Conservation (phyloP, 2,797 vertebrate genomes). For the Meda fulgida region DNA sequence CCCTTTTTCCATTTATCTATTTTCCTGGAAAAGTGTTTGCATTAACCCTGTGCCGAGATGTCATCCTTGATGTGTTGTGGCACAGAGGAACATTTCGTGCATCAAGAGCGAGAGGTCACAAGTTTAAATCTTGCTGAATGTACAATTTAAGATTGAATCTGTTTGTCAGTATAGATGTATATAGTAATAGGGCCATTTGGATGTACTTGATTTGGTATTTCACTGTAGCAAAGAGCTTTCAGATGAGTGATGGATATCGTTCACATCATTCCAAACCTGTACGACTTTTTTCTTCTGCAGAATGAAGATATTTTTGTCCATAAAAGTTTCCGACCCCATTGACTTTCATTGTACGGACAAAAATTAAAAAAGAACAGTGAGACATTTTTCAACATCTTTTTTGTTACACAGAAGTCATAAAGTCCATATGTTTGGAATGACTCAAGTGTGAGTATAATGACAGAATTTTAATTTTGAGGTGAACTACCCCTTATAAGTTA, state of each 20-base stretch:
- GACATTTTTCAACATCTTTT: background rate
- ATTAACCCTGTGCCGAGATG: background rate
- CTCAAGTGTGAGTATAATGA: too few species aligned
- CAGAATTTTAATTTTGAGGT: background rate
- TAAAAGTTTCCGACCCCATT: background rate
- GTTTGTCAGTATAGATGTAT: background rate
- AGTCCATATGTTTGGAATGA: background rate
- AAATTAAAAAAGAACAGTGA: background rate
- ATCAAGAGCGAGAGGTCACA: background rate
- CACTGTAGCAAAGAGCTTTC: background rate
- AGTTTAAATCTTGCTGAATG: background rate
- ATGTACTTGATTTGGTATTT: background rate
- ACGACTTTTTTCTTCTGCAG: background rate
- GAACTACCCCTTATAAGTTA: background rate
- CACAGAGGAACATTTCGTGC: background rate
- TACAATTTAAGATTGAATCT: background rate
- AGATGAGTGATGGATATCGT: background rate
- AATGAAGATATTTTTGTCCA: background rate
- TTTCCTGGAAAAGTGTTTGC: constrained; percentile 27
- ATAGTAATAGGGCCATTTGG: background rate
- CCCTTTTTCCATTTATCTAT: constrained; percentile 33
- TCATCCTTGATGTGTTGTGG: background rate
- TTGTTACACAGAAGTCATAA: background rate
- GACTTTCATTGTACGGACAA: background rate
- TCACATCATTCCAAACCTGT: background rate